phyloP scores from a whole-genome alignment of 2,797 vertebrate species.

The Octomys mimax region DNA sequence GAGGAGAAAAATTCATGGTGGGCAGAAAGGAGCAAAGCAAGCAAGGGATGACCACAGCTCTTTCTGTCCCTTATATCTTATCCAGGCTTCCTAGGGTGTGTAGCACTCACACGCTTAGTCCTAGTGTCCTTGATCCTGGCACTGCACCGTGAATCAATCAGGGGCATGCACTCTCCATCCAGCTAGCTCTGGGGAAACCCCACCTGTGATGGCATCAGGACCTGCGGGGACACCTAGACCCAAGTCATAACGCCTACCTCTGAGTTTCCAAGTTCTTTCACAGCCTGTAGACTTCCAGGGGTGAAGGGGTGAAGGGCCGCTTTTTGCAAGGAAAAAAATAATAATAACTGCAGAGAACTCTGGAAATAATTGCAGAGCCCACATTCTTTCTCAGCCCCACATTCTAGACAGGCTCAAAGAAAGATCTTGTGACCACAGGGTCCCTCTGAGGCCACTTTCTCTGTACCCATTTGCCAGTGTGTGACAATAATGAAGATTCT shows the following conservation, averaged over 20 bases:
- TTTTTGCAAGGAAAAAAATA: conserved; percentile 40
- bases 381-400: not conserved
- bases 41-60: not conserved
- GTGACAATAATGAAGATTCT: conserved; percentile 38
- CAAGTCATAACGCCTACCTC: not conserved
- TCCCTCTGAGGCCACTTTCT: not conserved
- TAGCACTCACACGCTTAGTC: not conserved
- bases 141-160: not conserved
- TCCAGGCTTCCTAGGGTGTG: not conserved
- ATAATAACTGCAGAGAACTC: not conserved
- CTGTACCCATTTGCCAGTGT: not conserved
- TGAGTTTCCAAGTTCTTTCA: not conserved
- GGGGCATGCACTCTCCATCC: too few relatives aligned
- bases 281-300: not conserved
- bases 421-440: not conserved
- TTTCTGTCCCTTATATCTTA: not conserved
- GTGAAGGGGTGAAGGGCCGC: not conserved
- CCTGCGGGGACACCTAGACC: not conserved
- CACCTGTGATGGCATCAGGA: not conserved
- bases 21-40: not conserved
- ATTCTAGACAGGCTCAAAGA: not conserved
- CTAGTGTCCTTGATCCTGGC: not conserved
- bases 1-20: not conserved
- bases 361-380: not conserved
- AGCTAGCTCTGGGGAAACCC: not conserved